phyloP scores from a whole-genome alignment of 2,113 vertebrate genomes.

The Podarcis raffonei region DNA sequence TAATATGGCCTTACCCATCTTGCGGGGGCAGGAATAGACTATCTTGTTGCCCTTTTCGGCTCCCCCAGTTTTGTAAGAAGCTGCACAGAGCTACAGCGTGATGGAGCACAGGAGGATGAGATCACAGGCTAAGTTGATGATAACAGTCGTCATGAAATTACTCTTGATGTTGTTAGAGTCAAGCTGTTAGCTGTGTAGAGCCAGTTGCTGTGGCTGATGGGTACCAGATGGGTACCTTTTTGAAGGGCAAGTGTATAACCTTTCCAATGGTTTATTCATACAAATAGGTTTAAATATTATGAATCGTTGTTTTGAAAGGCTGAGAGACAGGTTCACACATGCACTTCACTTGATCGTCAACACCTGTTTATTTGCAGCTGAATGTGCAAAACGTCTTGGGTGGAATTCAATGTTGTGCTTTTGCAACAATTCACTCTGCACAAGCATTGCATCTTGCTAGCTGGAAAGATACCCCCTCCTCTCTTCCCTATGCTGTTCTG shows the following conservation, averaged over 20 bases:
- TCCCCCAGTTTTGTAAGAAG: background rate
- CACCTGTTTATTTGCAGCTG: background rate
- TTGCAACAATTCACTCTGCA: too few species aligned
- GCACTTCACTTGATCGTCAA: background rate
- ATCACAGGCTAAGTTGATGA: slow-evolving; percentile 34
- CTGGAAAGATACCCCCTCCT: too few species aligned
- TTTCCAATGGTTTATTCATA: background rate
- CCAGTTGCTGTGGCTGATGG: background rate
- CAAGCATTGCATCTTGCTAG: too few species aligned
- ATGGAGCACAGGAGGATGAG: background rate
- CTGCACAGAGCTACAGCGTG: background rate
- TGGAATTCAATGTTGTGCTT: background rate
- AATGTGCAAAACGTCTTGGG: background rate
- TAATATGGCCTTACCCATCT: background rate
- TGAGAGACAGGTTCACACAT: background rate
- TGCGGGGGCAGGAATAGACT: too few species aligned
- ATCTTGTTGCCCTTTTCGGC: background rate
- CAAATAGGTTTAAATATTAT: background rate
- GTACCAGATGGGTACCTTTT: background rate
- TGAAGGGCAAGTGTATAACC: background rate
- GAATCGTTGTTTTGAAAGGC: background rate
- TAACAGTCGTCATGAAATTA: slow-evolving; percentile 60
- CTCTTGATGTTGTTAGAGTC: slow-evolving; percentile 28
- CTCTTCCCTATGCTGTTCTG: too few species aligned
- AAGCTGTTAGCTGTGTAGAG: slow-evolving; percentile 29